Conservation (phyloP, 2,113 vertebrate species). For the Lanius collurio region DNA sequence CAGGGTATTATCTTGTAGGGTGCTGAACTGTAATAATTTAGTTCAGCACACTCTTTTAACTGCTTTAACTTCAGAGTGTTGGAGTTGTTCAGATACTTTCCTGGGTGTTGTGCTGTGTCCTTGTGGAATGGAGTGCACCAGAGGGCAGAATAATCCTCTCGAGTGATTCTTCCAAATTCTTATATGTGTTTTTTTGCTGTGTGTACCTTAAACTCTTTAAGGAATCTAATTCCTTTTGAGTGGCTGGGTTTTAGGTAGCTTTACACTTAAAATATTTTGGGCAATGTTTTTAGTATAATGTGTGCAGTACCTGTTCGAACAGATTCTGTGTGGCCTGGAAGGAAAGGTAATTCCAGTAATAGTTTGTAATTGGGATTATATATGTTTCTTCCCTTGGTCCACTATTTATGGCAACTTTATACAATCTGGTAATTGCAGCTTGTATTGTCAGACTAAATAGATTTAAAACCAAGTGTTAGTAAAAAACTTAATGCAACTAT, state of each 20-base stretch:
- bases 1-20: not conserved
- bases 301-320: conserved; percentile 53
- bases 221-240: not conserved
- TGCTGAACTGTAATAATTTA: not conserved
- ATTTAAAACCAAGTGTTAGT: conserved; percentile 30
- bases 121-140: not conserved
- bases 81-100: not conserved
- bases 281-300: conserved; percentile 34
- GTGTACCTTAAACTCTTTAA: conserved; percentile 22
- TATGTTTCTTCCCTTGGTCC: conserved; percentile 56
- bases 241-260: conserved; percentile 36
- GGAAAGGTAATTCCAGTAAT: conserved; percentile 65
- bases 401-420: conserved; percentile 57
- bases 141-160: conserved; percentile 4
- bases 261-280: conserved; percentile 50
- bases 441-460: conserved; percentile 43
- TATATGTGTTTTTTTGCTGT: not conserved
- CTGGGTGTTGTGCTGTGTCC: not conserved
- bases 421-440: conserved; percentile 27
- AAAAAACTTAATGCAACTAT: conserved; percentile 22
- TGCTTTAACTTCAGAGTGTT: not conserved
- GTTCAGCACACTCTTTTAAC: not conserved
- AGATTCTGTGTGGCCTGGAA: conserved; percentile 61
- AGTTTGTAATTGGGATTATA: conserved; percentile 54
- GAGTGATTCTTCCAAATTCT: not conserved